A percentile compares a stretch with the other conserved stretches of the same genome.
Conservation (phyloP, 2,888 invertebrate species). For the Napeogenes sylphis region DNA sequence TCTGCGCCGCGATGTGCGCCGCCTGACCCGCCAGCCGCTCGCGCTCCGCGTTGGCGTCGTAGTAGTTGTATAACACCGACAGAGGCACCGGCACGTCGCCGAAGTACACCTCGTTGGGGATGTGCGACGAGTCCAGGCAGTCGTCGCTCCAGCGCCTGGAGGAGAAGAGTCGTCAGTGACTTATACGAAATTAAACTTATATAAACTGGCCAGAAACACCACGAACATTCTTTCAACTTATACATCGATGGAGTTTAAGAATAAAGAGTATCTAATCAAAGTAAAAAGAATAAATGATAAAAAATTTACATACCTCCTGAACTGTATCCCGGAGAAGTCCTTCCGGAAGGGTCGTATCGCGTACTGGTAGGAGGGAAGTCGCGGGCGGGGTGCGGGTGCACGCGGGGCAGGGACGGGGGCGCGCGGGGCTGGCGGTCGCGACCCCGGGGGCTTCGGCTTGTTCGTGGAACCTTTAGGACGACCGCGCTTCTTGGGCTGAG, state of each 20-base stretch:
- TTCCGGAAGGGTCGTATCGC: slow-evolving; percentile 68
- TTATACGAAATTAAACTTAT: too few species aligned
- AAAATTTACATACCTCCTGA: slow-evolving; percentile 52
- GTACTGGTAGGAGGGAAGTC: slow-evolving; percentile 65
- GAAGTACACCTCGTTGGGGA: slow-evolving; percentile 76
- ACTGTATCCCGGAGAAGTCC: slow-evolving; percentile 75
- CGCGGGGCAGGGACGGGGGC: slow-evolving; percentile 32
- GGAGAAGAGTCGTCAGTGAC: neutral
- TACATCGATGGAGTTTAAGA: neutral
- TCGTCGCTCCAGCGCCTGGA: slow-evolving; percentile 75
- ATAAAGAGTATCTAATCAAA: too few species aligned
- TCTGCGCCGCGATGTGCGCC: slow-evolving; percentile 70
- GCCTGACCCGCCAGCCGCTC: slow-evolving; percentile 65
- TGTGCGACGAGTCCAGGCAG: slow-evolving; percentile 72
- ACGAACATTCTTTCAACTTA: too few species aligned
- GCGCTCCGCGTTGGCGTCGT: slow-evolving; percentile 73
- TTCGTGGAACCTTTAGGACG: slow-evolving; percentile 75
- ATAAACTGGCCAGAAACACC: too few species aligned
- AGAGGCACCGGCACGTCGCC: slow-evolving; percentile 72
- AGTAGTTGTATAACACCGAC: slow-evolving; percentile 71
- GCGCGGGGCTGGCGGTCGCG: slow-evolving; percentile 32
- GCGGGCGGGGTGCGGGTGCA: slow-evolving; percentile 47
- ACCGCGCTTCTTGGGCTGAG: slow-evolving; percentile 71
- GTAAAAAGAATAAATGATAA: neutral
- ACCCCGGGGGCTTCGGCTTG: slow-evolving; percentile 45